Evolutionary conservation across 2,797 vertebrate genomes (phyloP), one percentile per base, ranked within the genome.

Genomic region (Liasis olivaceus): DNA sequence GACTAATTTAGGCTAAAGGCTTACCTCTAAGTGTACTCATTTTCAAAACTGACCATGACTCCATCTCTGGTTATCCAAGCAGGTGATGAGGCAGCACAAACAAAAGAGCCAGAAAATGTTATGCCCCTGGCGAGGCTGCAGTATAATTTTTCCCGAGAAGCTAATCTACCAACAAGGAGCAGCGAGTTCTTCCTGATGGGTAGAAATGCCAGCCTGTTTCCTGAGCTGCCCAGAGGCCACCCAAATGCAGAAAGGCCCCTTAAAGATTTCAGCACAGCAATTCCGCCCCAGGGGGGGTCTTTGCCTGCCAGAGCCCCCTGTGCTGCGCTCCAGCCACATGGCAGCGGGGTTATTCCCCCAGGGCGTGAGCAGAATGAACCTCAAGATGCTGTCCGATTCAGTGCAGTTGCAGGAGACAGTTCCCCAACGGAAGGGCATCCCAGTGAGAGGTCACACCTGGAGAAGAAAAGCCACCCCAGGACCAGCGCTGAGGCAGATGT

Each of bases 231-330:
- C 13, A 58, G 56, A 47, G 81, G 12, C 11, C 28, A 92, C 20
- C 28, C 22, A 0, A 26, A 2, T 2, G 0, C 20, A 13, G 22
- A 72, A 66, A 12, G 28, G 5, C 85, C 12, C 22, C 0, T 1
- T 15, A 31, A 36, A 90, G 31, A 26, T 42, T 47, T 15, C 12
- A 28, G 28, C 24, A 9, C 22, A 26, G 4, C 22, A 1, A 0
- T 56, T 22, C 42, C 8, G 1, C 42, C 42, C 5, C n/a, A 66
- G 15, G 51, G 84, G 58, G 9, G 14, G 1, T n/a, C n/a, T 31
- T 4, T 4, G 11, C 85, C 64, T n/a, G 47, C 60, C 0, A 5
- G 1, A 3, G 5, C 28, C 9, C 3, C 7, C 3, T 28, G 15
- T 4, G 54, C 15, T 20, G 2, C 64, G 1, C 22, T 5, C 28